These are phyloP conservation scores for Micromesistius poutassou DNA, from an alignment of 2,797 vertebrate genomes.

Conservation along the genomic window DNA sequence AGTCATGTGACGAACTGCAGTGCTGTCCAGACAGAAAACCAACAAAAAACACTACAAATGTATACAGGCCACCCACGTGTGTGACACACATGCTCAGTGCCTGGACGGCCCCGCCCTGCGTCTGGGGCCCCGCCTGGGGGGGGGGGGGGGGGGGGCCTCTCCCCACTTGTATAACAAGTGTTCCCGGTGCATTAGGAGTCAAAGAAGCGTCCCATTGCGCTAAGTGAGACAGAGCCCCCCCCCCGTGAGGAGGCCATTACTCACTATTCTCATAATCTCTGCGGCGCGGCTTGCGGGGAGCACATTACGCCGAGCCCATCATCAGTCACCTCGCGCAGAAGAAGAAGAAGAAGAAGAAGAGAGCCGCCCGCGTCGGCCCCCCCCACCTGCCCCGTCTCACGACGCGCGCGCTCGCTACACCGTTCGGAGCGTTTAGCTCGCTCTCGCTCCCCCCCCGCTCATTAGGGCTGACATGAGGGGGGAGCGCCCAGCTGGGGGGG, in stretches of 20 bases:
- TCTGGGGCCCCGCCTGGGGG: conserved; percentile 36
- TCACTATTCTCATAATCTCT: conserved; percentile 65
- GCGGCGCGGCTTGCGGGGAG: conserved; percentile 59
- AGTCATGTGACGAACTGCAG: background rate
- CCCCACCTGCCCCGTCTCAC: conserved; percentile 42
- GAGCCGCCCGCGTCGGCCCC: conserved; percentile 33
- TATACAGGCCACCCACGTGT: background rate
- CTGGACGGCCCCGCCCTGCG: conserved; percentile 17
- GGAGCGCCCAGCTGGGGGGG: too few species aligned
- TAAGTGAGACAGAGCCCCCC: conserved; percentile 26
- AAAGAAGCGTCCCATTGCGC: background rate
- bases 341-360: too few species aligned
- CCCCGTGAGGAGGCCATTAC: conserved; percentile 55
- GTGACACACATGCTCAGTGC: background rate
- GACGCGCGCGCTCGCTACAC: conserved; percentile 43
- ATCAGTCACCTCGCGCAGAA: conserved; percentile 47
- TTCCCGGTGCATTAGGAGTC: conserved; percentile 45
- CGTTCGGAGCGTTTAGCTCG: conserved; percentile 41
- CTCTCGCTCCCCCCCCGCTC: too few species aligned
- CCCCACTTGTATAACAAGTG: conserved; percentile 44
- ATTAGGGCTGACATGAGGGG: too few species aligned
- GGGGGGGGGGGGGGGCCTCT: conserved; percentile 34
- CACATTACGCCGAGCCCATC: conserved; percentile 57
- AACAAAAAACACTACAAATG: background rate
- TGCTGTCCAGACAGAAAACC: background rate